Conservation (phyloP, 2,797 vertebrate genomes). For the Botia kubotai region DNA sequence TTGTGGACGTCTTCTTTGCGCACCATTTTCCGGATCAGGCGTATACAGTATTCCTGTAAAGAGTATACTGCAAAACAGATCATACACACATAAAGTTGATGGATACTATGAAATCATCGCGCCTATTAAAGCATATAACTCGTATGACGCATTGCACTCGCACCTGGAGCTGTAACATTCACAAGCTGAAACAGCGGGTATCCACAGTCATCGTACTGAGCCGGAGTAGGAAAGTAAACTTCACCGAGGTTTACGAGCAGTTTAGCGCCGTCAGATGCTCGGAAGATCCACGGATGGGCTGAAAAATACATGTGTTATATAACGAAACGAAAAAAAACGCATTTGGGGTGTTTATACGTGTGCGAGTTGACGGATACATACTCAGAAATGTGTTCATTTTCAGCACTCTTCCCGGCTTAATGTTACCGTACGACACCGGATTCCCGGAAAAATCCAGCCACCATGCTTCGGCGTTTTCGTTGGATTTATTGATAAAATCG, state of each 20-base stretch:
- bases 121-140: not conserved
- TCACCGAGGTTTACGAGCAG: slow-evolving; percentile 52
- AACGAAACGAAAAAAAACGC: not conserved
- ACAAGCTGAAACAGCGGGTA: slow-evolving; percentile 5
- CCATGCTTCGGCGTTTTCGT: slow-evolving; percentile 40
- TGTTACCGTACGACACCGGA: slow-evolving; percentile 61
- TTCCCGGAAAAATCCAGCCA: slow-evolving; percentile 60
- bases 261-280: slow-evolving; percentile 48
- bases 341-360: not conserved
- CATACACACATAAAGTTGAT: not conserved
- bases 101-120: not conserved
- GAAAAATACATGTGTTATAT: not conserved
- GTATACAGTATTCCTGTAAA: slow-evolving; percentile 55
- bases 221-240: slow-evolving; percentile 55
- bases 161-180: slow-evolving; percentile 55
- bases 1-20: slow-evolving; percentile 49
- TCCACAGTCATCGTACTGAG: slow-evolving; percentile 31
- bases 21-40: slow-evolving; percentile 53
- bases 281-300: slow-evolving; percentile 66
- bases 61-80: slow-evolving; percentile 53
- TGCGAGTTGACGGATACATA: slow-evolving; percentile 31
- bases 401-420: slow-evolving; percentile 35
- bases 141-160: not conserved
- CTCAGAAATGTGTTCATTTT: slow-evolving; percentile 59
- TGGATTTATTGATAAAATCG: slow-evolving; percentile 50